Evolutionary conservation across 2,113 vertebrate species (phyloP).

Genomic region (Fulica atra): DNA sequence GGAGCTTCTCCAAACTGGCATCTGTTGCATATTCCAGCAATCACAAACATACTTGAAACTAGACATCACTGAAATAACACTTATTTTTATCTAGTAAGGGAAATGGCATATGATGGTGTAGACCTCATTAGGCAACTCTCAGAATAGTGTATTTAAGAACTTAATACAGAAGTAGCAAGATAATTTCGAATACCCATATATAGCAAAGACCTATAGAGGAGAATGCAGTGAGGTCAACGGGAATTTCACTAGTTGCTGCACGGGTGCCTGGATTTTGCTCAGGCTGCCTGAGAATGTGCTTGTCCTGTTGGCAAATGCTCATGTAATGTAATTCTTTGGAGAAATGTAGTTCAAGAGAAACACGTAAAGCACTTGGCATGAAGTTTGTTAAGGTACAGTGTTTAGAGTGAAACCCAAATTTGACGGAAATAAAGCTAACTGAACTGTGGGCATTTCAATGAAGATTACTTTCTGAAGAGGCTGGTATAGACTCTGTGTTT

Average conservation of each 20-base stretch:
- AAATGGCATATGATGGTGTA: neutral
- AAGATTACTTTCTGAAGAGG: neutral
- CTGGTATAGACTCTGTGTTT: neutral
- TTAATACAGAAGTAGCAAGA: neutral
- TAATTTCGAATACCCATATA: neutral
- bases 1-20: neutral
- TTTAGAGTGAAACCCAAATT: neutral
- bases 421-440: neutral
- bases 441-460: neutral
- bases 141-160: neutral
- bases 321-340: neutral
- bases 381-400: neutral
- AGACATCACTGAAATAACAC: neutral
- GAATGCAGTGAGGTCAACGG: neutral
- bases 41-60: neutral
- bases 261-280: neutral
- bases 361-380: neutral
- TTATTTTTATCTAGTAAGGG: neutral
- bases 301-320: neutral
- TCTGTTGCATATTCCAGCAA: neutral
- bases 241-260: neutral
- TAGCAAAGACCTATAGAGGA: neutral
- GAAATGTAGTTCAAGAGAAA: conserved; percentile 30
- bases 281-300: neutral
- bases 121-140: neutral